Base-by-base conservation (phyloP, 2,888 invertebrate species). In the Nezara viridula region DNA sequence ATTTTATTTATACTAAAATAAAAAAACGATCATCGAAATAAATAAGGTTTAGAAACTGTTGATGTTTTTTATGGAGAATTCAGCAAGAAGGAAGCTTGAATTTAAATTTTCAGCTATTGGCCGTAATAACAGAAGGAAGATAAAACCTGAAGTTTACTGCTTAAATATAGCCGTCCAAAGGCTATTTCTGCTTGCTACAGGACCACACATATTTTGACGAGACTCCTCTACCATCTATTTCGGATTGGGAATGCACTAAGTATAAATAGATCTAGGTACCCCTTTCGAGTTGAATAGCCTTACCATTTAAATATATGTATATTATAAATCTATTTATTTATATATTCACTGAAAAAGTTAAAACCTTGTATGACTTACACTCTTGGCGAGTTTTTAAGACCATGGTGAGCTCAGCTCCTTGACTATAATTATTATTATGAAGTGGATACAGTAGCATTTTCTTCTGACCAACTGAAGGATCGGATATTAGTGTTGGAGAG, bases 201-300 rank as follows among this genome's bases (percentile, higher is more conserved):
- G 81, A 81, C 81, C 44, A 9, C 9, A 44, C 44, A 73, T 81
- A 47, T 81, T 81, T 81, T 81, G 81, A 81, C 81, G 44, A n/a
- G 44, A 40, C 40, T 40, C 81, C 44, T 81, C 44, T 81, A 16
- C 81, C 5, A 81, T 81, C 81, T 81, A 81, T 81, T 81, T 81
- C n/a, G 12, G 81, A 81, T 47, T 81, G 44, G 44, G 81, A 81
- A 81, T 81, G 81, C 81, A 81, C 40, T 14, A n/a, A 0, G 14
- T 44, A 81, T 44, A n/a, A 81, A 81, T 81, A 81, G 81, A 44
- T 47, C 24, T 81, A 12, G 77, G n/a, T 81, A 47, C 21, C 81
- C n/a, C 24, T 81, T 81, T 81, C 81, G 2, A 81, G 81, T 81
- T 47, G 81, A 81, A 81, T n/a, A 14, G 44, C 81, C 81, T n/a